phyloP scores from a whole-genome alignment of 1,140 invertebrate genomes.

The Zeugodacus cucurbitae region DNA sequence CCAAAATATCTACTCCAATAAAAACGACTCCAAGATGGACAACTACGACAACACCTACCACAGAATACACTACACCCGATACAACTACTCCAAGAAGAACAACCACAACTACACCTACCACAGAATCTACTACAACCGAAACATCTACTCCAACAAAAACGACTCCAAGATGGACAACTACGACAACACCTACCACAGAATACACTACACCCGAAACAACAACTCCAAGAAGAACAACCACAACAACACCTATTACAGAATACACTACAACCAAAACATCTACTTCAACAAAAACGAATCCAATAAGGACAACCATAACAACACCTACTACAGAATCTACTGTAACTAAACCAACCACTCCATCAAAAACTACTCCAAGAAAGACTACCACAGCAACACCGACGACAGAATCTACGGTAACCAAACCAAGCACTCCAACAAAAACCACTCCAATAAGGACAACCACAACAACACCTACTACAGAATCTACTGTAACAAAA shows the following conservation, averaged over 20 bases:
- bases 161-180: no score
- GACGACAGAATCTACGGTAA: neutral
- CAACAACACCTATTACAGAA: no score
- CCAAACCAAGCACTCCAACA: neutral
- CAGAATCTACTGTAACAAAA: neutral
- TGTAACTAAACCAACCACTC: neutral
- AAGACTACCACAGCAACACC: neutral
- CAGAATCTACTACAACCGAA: no score
- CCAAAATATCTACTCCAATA: no score
- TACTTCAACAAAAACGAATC: neutral
- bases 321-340: neutral
- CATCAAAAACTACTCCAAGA: neutral
- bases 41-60: no score
- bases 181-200: neutral
- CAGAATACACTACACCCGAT: no score
- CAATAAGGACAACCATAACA: neutral
- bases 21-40: no score
- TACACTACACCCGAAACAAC: neutral
- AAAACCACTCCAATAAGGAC: neutral
- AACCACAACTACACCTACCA: no score
- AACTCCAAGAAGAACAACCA: neutral
- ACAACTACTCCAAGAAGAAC: no score
- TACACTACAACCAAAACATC: no score
- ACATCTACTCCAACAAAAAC: neutral
- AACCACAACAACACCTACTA: neutral